Evolutionary conservation across 2,888 invertebrate genomes (phyloP), one percentile per base, ranked within the genome.

Genomic region (Sesamia inferens): DNA sequence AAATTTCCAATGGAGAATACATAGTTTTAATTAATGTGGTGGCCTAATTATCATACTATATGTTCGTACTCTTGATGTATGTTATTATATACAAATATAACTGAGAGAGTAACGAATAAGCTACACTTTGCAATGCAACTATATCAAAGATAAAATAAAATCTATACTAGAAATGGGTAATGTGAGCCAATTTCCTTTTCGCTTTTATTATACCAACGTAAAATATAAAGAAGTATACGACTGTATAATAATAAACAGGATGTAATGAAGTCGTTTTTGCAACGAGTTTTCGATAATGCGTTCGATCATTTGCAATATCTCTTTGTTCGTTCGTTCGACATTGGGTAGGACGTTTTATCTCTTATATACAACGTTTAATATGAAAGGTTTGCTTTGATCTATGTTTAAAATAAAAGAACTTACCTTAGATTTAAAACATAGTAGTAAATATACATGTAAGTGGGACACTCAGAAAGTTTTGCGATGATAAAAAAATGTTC

Each of bases 291-390:
- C 78, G 62, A 73, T 87, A 84, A 82, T 82, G 85, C 82, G 82
- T 83, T 83, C 73, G 79, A 85, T 88, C 89, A 86, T 90, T 88
- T 86, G 82, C 74, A 79, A 75, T 69, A 74, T 75, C 78, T 74
- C 76, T 84, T 85, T 85, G 78, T 85, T 78, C 74, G 78, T 85
- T 78, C 74, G 65, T 67, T 39, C 39, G 39, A 71, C 51, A 48
- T 59, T 5, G 24, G 31, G 14, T 63, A 48, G 14, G 73, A 58
- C 63, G 62, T 67, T 80, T 74, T 74, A 68, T 77, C 59, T 48
- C 59, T 24, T 68, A 55, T 48, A n/a, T n/a, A n/a, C 59, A 68
- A 71, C 44, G 24, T 68, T 75, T 68, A 55, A 16, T 16, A 42
- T 31, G n/a, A 61, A 62, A 44, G 47, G 13, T 68, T 63, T 42